Evolutionary conservation across 2,888 invertebrate genomes (phyloP), one percentile per base, ranked within the genome.

Genomic region (Melanophora roralis): DNA sequence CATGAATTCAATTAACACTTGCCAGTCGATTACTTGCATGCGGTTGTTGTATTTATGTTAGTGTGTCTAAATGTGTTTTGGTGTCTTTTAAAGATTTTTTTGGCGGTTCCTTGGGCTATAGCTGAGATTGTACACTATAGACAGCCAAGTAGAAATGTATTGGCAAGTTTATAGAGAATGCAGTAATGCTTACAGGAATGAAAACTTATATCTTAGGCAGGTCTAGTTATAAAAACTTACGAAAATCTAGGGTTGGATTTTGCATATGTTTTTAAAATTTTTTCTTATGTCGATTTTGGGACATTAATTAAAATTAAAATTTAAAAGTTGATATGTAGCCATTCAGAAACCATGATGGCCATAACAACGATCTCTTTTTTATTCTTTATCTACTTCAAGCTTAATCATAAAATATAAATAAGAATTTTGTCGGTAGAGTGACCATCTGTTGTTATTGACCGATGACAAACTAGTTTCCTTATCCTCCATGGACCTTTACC

Each of bases 1-100:
- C 88, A 88, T 88, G 88, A 88, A 88, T 88, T 88, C 87, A 88
- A 88, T 88, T 88, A 88, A 88, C 87, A 88, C 87, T 88, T 88
- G 88, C 86, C 88, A 87, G 87, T 76, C 62, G 59, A 74, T 77
- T 75, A 59, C 60, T 78, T 49, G 60, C 64, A 53, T 16, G 32
- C 32, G 32, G 27, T 6, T 16, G 14, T 53, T 27, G 6, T 27
- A 27, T 27, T 27, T 27, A 21, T n/a, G 19, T n/a, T n/a, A n/a
- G n/a, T 60, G 34, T 45, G 40, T 51, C 14, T 32, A 47, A 53
- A 47, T 19, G 6, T 32, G 16, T 32, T 65, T 34, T 72, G 3
- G 38, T 38, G 47, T 34, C 49, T 36, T 34, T 57, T 51, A 2
- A 27, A 53, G 23, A 65, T 65, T 23, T 71, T 27, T 34, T 16